Percentiles rank a stretch among this genome's conserved stretches.
phyloP scores from a whole-genome alignment of 64 coral and sea anemone species.

The Porites lutea region DNA sequence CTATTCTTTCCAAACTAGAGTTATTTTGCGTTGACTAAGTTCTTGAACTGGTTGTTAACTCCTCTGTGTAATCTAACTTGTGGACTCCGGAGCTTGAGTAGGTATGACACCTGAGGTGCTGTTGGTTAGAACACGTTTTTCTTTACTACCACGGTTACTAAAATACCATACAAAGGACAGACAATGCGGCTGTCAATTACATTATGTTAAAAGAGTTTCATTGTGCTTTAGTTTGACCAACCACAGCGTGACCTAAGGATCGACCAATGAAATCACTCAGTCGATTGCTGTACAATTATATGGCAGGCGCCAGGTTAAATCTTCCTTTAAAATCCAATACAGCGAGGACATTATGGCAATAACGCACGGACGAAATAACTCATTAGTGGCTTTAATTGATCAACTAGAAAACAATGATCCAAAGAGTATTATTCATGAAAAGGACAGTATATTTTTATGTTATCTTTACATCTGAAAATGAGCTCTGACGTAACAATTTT shows the following conservation, averaged over 20 bases:
- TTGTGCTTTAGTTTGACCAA: slow-evolving; percentile 29
- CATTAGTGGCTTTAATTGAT: background rate
- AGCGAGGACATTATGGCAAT: background rate
- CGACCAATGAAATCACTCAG: slow-evolving; percentile 21
- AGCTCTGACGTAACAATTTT: background rate
- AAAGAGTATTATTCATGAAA: no score
- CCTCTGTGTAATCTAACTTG: background rate
- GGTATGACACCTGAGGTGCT: slow-evolving; percentile 18
- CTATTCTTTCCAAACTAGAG: background rate
- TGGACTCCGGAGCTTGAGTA: background rate
- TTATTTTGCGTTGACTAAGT: background rate
- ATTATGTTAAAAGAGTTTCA: slow-evolving; percentile 58
- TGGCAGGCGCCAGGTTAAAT: background rate
- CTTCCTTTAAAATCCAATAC: slow-evolving; percentile 10
- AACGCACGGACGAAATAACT: background rate
- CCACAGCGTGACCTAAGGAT: background rate
- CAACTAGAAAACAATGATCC: background rate
- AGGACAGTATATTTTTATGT: no score
- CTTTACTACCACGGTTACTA: slow-evolving; percentile 31
- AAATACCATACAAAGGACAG: slow-evolving; percentile 38
- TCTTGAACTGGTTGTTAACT: background rate
- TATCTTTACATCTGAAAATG: no score
- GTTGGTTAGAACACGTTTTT: slow-evolving; percentile 41
- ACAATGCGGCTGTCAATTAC: slow-evolving; percentile 55
- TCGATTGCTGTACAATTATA: background rate